A percentile compares a stretch with the other conserved stretches of the same genome.
Conservation (phyloP, 2,888 invertebrate genomes). For the Hirtodrosophila cameraria region DNA sequence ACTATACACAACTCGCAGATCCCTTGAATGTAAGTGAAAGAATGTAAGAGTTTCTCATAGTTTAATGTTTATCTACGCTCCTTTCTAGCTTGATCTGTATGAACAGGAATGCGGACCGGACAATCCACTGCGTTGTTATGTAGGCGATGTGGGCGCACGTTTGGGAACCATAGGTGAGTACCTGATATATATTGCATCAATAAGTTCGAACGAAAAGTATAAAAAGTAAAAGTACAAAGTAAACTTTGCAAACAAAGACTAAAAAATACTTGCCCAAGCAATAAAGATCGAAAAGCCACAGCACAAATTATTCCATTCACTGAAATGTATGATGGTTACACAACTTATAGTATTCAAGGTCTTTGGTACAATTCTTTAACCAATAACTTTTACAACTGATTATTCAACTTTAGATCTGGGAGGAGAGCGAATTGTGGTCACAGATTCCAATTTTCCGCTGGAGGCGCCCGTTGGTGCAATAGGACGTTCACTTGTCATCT, state of each 20-base stretch:
- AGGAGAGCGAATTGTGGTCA: conserved; percentile 89
- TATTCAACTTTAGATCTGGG: conserved; percentile 87
- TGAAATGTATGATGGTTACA: no score
- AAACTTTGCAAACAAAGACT: no score
- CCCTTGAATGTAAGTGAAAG: conserved; percentile 90
- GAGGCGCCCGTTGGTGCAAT: conserved; percentile 91
- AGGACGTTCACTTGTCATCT: conserved; percentile 93
- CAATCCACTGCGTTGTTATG: conserved; percentile 94
- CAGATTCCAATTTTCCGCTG: conserved; percentile 94
- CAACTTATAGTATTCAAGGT: no score
- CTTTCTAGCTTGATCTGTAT: conserved; percentile 90
- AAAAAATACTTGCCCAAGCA: no score
- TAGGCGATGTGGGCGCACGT: conserved; percentile 94
- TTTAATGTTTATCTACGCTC: neutral
- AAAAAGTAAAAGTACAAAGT: no score
- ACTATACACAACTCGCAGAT: conserved; percentile 94
- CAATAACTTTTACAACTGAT: no score
- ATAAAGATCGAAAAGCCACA: no score
- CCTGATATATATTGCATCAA: no score
- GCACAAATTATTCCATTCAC: no score
- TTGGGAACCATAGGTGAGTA: conserved; percentile 90
- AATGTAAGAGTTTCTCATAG: neutral
- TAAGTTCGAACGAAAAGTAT: no score
- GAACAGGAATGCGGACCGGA: conserved; percentile 93
- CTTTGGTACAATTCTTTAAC: no score